phyloP scores from a whole-genome alignment of 1,140 invertebrate genomes.

The Platyscapa corneri region DNA sequence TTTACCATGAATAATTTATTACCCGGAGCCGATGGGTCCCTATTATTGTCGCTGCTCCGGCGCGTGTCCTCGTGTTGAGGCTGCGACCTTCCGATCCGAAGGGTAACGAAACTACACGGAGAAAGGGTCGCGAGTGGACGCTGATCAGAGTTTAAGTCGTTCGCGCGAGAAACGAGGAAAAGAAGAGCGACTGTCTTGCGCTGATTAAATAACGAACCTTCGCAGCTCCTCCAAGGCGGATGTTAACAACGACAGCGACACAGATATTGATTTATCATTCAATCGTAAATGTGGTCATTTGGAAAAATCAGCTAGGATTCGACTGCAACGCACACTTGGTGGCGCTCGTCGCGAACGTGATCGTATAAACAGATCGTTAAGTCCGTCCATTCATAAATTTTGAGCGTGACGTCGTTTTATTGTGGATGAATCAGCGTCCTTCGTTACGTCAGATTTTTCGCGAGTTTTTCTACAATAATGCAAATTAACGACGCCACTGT shows the following conservation, averaged over 20 bases:
- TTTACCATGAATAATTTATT: not conserved
- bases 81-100: not conserved
- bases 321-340: not conserved
- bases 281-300: not conserved
- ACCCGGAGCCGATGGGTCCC: not conserved
- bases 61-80: not conserved
- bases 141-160: not conserved
- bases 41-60: not conserved
- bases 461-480: not conserved
- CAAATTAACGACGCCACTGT: not conserved
- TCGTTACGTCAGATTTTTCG: not conserved
- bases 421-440: slow-evolving; percentile 10
- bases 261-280: not conserved
- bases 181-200: not conserved
- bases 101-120: not conserved
- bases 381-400: slow-evolving; percentile 26
- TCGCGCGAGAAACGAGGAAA: not conserved
- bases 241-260: not conserved
- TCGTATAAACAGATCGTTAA: slow-evolving; percentile 6
- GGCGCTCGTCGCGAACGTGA: too few species aligned
- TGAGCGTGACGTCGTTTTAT: slow-evolving; percentile 18
- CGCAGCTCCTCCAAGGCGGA: not conserved
- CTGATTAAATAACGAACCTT: not conserved
- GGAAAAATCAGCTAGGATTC: not conserved
- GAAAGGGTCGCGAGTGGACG: not conserved